Percentiles rank a stretch among this genome's conserved stretches.
phyloP scores from a whole-genome alignment of 2,797 vertebrate species.

The Fringilla coelebs region DNA sequence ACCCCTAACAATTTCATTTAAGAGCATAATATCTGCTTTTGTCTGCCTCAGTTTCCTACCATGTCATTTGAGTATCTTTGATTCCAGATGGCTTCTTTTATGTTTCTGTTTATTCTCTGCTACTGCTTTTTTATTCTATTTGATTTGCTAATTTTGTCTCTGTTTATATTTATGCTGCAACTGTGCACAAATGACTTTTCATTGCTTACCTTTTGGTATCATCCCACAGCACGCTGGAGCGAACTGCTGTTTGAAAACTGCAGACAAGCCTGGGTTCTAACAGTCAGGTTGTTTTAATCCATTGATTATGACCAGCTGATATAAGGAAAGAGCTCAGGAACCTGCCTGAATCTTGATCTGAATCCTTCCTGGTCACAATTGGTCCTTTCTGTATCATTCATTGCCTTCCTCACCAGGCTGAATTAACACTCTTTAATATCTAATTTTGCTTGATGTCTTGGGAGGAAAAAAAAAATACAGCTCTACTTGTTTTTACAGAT shows the following conservation, averaged over 20 bases:
- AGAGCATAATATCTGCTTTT: slow-evolving; percentile 35
- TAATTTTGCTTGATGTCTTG: not conserved
- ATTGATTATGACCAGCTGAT: not conserved
- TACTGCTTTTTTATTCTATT: slow-evolving; percentile 50
- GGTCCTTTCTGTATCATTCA: not conserved
- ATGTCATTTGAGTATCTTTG: slow-evolving; percentile 34
- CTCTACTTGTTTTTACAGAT: not conserved
- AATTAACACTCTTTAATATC: not conserved
- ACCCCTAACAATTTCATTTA: slow-evolving; percentile 30
- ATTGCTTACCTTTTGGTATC: slow-evolving; percentile 36
- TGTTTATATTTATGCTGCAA: slow-evolving; percentile 31
- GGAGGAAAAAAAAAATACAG: not conserved
- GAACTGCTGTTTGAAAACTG: not conserved
- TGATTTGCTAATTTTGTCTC: slow-evolving; percentile 58
- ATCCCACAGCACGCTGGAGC: not conserved
- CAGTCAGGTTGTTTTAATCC: not conserved
- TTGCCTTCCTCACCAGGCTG: not conserved
- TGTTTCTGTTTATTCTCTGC: slow-evolving; percentile 44
- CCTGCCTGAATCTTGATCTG: not conserved
- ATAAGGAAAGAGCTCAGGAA: not conserved
- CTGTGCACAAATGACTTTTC: slow-evolving; percentile 38
- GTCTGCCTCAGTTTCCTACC: slow-evolving; percentile 63
- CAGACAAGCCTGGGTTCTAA: not conserved
- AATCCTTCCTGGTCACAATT: not conserved
- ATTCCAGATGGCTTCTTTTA: slow-evolving; percentile 54